Evolutionary conservation across 2,113 vertebrate species (phyloP).

Genomic region (Xenotilapia longispinis): DNA sequence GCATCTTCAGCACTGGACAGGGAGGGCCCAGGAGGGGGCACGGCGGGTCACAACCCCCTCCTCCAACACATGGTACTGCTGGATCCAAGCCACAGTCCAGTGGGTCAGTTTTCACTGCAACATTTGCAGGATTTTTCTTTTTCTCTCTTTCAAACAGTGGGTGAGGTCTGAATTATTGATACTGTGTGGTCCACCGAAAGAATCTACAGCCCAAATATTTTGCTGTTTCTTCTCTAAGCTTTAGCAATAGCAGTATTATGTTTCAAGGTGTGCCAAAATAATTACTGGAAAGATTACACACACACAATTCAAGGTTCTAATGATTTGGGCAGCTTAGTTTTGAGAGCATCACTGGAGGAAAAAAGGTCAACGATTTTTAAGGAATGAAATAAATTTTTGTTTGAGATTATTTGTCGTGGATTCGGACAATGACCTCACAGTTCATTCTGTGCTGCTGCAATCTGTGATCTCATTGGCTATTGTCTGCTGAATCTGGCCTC

Average conservation of each 20-base stretch:
- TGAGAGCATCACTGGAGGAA: background rate
- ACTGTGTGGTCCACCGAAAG: background rate
- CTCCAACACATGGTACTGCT: slow-evolving; percentile 94
- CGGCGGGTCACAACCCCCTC: slow-evolving; percentile 78
- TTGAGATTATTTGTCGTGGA: background rate
- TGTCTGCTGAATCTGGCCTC: background rate
- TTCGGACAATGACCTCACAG: background rate
- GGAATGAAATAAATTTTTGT: background rate
- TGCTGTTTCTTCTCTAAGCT: background rate
- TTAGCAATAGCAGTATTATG: background rate
- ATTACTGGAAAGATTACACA: background rate
- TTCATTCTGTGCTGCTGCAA: background rate
- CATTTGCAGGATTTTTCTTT: background rate
- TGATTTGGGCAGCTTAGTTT: background rate
- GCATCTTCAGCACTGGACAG: slow-evolving; percentile 82
- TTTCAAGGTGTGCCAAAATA: background rate
- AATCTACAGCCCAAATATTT: background rate
- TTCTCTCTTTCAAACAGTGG: background rate
- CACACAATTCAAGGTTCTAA: background rate
- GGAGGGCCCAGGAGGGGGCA: slow-evolving; percentile 61
- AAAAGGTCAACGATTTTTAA: background rate
- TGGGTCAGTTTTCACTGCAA: slow-evolving; percentile 58
- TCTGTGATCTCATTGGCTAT: background rate
- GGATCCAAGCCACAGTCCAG: slow-evolving; percentile 85
- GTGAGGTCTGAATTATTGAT: background rate